A percentile compares a stretch with the other conserved stretches of the same genome.
Conservation (phyloP, 2,888 invertebrate species). For the Ennomos quercinarius region DNA sequence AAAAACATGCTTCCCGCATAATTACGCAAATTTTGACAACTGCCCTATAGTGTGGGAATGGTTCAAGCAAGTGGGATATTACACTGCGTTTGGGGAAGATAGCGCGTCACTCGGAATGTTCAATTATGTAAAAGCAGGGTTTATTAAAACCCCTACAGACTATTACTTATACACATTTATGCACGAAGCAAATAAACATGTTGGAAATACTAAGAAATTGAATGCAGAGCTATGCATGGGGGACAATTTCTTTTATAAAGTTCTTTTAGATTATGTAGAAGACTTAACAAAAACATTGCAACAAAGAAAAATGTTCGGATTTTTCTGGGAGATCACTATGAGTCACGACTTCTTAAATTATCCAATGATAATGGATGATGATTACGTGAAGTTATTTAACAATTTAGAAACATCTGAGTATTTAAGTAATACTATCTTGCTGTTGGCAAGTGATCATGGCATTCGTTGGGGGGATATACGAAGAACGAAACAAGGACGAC, state of each 20-base stretch:
- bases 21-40: slow-evolving; percentile 88
- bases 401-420: slow-evolving; percentile 78
- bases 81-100: slow-evolving; percentile 94
- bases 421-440: slow-evolving; percentile 88
- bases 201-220: slow-evolving; percentile 87
- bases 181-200: slow-evolving; percentile 87
- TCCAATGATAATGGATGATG: slow-evolving; percentile 89
- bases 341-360: slow-evolving; percentile 94
- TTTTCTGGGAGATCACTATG: slow-evolving; percentile 93
- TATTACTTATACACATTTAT: slow-evolving; percentile 93
- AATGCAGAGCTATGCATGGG: slow-evolving; percentile 90
- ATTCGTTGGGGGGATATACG: slow-evolving; percentile 94
- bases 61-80: slow-evolving; percentile 89
- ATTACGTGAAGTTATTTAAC: slow-evolving; percentile 85
- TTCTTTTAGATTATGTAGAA: slow-evolving; percentile 89
- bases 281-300: slow-evolving; percentile 87
- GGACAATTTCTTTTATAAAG: slow-evolving; percentile 87
- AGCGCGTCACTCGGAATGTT: slow-evolving; percentile 91
- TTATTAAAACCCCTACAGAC: slow-evolving; percentile 91
- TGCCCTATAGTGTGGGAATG: slow-evolving; percentile 95
- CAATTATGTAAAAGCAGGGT: slow-evolving; percentile 92
- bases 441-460: slow-evolving; percentile 96
- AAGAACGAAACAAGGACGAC: slow-evolving; percentile 92
- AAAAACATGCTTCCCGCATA: slow-evolving; percentile 86
- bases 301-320: slow-evolving; percentile 89